Percentiles rank a stretch among this genome's conserved stretches.
phyloP scores from a whole-genome alignment of 1,140 invertebrate genomes.

The Bombus huntii region DNA sequence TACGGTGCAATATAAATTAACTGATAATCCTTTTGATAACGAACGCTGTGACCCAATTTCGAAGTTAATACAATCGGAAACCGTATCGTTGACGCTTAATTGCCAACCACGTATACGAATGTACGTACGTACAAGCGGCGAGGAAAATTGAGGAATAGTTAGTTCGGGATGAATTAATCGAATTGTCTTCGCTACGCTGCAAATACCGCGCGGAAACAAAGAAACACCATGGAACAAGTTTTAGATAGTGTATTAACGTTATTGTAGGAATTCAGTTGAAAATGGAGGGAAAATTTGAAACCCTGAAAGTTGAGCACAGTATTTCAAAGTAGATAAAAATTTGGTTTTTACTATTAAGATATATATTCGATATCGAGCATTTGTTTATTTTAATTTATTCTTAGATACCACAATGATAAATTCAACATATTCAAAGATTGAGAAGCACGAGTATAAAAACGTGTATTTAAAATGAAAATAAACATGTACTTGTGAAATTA shows the following conservation, averaged over 20 bases:
- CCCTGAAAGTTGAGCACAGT: neutral
- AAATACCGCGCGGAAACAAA: neutral
- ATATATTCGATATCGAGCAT: no score
- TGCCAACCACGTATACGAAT: neutral
- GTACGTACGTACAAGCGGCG: neutral
- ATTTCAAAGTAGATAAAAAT: neutral
- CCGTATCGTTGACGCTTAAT: slow-evolving; percentile 42
- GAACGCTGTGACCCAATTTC: slow-evolving; percentile 56
- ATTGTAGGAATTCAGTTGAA: neutral
- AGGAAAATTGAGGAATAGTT: slow-evolving; percentile 24
- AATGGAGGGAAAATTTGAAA: neutral
- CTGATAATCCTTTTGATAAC: slow-evolving; percentile 64
- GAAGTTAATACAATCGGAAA: slow-evolving; percentile 60
- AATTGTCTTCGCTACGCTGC: slow-evolving; percentile 9
- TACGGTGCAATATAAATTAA: slow-evolving; percentile 48
- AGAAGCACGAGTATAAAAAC: neutral
- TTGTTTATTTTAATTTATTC: no score
- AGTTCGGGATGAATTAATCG: slow-evolving; percentile 11
- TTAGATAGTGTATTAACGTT: neutral
- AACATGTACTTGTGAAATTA: neutral
- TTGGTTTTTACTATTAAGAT: no score
- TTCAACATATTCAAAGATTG: neutral
- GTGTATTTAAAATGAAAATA: neutral
- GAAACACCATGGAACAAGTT: neutral
- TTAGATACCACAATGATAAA: neutral